Percentiles rank a stretch among this genome's conserved stretches.
Evolutionary conservation across 2,797 vertebrate species (phyloP).

Genomic region (Poecilia wingei): DNA sequence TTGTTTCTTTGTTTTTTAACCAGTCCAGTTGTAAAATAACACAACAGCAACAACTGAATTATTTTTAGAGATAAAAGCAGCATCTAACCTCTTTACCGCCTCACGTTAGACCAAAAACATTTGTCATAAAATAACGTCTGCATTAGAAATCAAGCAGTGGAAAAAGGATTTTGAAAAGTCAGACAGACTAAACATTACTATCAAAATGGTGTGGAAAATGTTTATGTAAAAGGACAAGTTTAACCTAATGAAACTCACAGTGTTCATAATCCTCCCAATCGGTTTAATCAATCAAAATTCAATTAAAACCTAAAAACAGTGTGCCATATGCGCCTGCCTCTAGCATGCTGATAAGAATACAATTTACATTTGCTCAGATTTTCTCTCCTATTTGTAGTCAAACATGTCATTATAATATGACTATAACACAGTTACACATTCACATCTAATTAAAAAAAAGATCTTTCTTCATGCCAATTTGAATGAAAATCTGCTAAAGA

Average conservation of each 20-base stretch:
- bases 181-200: not conserved
- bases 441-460: not conserved
- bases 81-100: not conserved
- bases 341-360: not conserved
- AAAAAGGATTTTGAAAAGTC: slow-evolving; percentile 13
- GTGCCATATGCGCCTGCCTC: not conserved
- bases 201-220: not conserved
- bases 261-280: not conserved
- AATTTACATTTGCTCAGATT: not conserved
- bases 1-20: not conserved
- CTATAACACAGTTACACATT: not conserved
- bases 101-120: not conserved
- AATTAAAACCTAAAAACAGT: not conserved
- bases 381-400: not conserved
- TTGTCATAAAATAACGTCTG: slow-evolving; percentile 4
- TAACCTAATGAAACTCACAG: not conserved
- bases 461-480: not conserved
- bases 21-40: slow-evolving; percentile 5
- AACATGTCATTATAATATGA: not conserved
- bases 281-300: not conserved
- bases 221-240: not conserved
- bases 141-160: slow-evolving; percentile 7
- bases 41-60: not conserved
- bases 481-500: slow-evolving; percentile 2
- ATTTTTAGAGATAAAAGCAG: not conserved